These are phyloP conservation scores for Nephrotoma guestfalica DNA, from an alignment of 2,888 invertebrate genomes.

Conservation along the genomic window DNA sequence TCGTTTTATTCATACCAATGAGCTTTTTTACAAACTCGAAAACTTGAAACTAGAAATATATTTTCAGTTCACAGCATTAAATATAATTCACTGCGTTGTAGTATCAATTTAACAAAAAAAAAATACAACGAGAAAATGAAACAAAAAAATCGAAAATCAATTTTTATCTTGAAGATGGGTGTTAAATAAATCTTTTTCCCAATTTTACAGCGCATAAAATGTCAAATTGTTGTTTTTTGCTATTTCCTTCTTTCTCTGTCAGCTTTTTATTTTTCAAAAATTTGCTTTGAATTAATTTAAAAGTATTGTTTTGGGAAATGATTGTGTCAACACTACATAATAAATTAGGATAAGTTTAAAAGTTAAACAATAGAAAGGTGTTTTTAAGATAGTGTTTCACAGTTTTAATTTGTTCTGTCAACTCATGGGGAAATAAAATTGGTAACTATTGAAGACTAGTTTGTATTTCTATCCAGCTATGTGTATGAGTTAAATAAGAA, in stretches of 20 bases:
- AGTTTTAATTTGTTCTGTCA: no score
- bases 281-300: background rate
- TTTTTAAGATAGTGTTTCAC: no score
- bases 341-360: no score
- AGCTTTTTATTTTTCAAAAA: background rate
- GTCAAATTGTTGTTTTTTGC: no score
- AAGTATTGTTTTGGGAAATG: background rate
- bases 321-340: background rate
- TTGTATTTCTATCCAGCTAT: no score
- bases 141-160: background rate
- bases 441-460: no score
- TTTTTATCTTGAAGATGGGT: background rate
- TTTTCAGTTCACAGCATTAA: background rate
- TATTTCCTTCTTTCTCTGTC: background rate
- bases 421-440: no score
- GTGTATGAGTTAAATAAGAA: no score
- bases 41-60: background rate
- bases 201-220: background rate
- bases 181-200: background rate
- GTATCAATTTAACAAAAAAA: background rate
- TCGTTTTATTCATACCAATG: background rate
- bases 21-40: background rate
- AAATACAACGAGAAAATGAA: background rate
- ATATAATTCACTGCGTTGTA: background rate
- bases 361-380: no score